Evolutionary conservation across 1,140 invertebrate genomes (phyloP).

Genomic region (Drosophila repleta): DNA sequence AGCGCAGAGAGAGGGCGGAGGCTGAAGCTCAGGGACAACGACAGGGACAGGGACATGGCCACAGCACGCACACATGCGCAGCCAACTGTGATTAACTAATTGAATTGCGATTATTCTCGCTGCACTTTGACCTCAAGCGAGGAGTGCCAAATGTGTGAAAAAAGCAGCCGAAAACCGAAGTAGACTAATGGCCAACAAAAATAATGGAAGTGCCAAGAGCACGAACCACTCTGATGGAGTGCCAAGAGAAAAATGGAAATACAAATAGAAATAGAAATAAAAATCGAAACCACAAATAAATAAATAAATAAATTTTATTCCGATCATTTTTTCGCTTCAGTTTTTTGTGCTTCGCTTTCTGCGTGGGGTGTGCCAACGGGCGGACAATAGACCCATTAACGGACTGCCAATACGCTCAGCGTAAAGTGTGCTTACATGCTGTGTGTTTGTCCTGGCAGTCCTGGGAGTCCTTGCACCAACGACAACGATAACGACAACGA

Average conservation of each 20-base stretch:
- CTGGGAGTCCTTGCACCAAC: constrained; percentile 28
- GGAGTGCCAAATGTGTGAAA: constrained; percentile 20
- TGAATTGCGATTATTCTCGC: constrained; percentile 65
- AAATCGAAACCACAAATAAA: neutral
- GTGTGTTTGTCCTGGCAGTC: constrained; percentile 13
- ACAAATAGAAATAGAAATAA: neutral
- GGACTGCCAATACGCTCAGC: constrained; percentile 41
- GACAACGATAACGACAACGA: constrained; percentile 6
- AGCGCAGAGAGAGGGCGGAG: neutral
- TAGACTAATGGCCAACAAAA: constrained; percentile 51
- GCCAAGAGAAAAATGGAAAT: constrained; percentile 27
- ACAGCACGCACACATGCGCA: constrained; percentile 51
- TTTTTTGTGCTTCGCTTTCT: constrained; percentile 20
- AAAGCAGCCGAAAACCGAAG: constrained; percentile 21
- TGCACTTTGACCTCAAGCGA: constrained; percentile 76
- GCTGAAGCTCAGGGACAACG: constrained; percentile 53
- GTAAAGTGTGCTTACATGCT: constrained; percentile 71
- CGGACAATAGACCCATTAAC: constrained; percentile 69
- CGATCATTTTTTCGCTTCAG: constrained; percentile 15
- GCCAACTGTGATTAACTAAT: constrained; percentile 72
- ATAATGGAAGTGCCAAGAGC: constrained; percentile 70
- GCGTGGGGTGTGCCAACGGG: constrained; percentile 43
- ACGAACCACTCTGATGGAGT: constrained; percentile 68
- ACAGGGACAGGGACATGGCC: constrained; percentile 72
- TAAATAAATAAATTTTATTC: constrained; percentile 14